These are phyloP conservation scores for Choreutis nemorana DNA, from an alignment of 2,888 invertebrate species.

Conservation along the genomic window DNA sequence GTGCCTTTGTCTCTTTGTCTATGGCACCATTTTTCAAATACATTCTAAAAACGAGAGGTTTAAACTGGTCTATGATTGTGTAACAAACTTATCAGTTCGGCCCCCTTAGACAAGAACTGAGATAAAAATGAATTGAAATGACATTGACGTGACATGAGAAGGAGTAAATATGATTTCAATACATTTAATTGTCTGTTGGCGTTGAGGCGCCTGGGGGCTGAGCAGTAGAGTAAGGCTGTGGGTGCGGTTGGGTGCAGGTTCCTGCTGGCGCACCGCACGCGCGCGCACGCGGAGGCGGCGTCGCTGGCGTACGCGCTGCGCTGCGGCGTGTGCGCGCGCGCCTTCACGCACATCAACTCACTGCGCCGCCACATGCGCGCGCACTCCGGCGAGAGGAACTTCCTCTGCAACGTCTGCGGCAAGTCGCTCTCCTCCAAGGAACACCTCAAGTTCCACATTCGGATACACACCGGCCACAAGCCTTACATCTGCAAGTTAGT, in stretches of 20 bases:
- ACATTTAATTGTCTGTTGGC: too few species aligned
- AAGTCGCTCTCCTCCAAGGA: constrained; percentile 67
- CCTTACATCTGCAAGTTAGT: constrained; percentile 67
- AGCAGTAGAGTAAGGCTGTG: too few species aligned
- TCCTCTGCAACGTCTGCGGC: constrained; percentile 68
- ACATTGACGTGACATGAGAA: too few species aligned
- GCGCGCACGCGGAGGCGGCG: constrained; percentile 39
- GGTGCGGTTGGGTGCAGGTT: constrained; percentile 18
- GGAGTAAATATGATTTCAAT: too few species aligned
- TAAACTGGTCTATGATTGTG: too few species aligned
- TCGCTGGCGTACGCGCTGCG: constrained; percentile 41
- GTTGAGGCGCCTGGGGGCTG: too few species aligned
- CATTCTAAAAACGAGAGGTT: too few species aligned
- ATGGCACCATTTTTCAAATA: too few species aligned
- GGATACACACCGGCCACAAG: constrained; percentile 70
- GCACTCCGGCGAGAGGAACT: constrained; percentile 59
- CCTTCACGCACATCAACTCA: constrained; percentile 61
- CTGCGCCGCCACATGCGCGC: constrained; percentile 53
- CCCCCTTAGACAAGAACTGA: too few species aligned
- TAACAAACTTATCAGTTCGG: too few species aligned
- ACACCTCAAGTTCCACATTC: constrained; percentile 68
- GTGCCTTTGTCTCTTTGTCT: too few species aligned
- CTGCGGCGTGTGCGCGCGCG: constrained; percentile 45
- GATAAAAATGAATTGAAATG: too few species aligned
- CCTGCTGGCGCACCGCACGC: constrained; percentile 42